Evolutionary conservation across 2,113 vertebrate species (phyloP).

Genomic region (Neomonachus schauinslandi): DNA sequence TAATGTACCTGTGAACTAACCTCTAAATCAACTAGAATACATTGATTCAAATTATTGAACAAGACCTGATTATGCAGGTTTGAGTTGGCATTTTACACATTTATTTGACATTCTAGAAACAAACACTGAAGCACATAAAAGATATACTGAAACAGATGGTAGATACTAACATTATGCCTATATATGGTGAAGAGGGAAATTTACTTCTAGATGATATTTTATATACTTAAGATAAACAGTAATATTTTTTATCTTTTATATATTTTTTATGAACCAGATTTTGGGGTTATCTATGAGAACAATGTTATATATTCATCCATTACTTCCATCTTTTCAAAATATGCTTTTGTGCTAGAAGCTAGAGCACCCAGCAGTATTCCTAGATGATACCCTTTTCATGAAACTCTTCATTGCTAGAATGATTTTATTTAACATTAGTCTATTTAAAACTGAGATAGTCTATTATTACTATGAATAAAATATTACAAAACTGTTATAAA

Average conservation of each 20-base stretch:
- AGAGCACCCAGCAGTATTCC: neutral
- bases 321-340: neutral
- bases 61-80: constrained; percentile 77
- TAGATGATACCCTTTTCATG: neutral
- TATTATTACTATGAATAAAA: neutral
- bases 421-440: constrained; percentile 38
- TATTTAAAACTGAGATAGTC: neutral
- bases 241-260: constrained; percentile 54
- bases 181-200: constrained; percentile 56
- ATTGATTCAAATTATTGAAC: neutral
- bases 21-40: constrained; percentile 49
- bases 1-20: constrained; percentile 38
- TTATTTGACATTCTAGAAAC: constrained; percentile 83
- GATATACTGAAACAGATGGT: constrained; percentile 81
- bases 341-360: neutral
- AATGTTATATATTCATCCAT: neutral
- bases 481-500: neutral
- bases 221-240: constrained; percentile 62
- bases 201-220: constrained; percentile 73
- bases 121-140: constrained; percentile 83
- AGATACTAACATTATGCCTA: constrained; percentile 73
- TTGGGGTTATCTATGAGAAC: neutral
- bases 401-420: constrained; percentile 36
- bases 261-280: constrained; percentile 31
- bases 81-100: constrained; percentile 84